Evolutionary conservation across 2,888 invertebrate genomes (phyloP).

Genomic region (Amphipoea oculea): DNA sequence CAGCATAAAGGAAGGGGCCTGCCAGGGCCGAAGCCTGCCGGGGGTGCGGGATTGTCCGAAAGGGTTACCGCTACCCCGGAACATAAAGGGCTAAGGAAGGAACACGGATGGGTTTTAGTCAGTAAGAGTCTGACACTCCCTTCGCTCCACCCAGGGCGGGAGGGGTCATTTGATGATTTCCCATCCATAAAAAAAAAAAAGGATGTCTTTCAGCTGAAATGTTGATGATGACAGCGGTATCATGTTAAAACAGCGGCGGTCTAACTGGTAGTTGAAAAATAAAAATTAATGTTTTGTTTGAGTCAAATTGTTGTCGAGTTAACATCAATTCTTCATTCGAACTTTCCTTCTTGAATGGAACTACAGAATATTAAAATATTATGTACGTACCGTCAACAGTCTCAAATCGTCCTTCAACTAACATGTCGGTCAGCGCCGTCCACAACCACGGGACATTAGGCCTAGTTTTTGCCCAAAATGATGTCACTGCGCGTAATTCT

Average conservation of each 20-base stretch:
- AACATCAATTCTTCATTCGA: neutral
- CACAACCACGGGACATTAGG: conserved; percentile 59
- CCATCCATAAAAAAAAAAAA: too few species aligned
- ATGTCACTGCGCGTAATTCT: conserved; percentile 72
- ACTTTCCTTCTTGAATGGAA: neutral
- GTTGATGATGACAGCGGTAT: neutral
- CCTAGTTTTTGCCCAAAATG: conserved; percentile 72
- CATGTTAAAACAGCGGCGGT: neutral
- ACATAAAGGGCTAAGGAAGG: too few species aligned
- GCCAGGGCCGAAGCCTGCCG: too few species aligned
- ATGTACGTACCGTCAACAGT: conserved; percentile 71
- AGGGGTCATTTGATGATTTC: too few species aligned
- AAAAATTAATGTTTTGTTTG: neutral
- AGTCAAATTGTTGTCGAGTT: neutral
- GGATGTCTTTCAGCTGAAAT: neutral
- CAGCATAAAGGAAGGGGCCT: too few species aligned
- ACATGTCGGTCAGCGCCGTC: conserved; percentile 74
- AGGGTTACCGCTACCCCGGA: too few species aligned
- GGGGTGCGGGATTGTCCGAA: too few species aligned
- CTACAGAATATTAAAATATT: neutral
- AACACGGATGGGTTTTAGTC: too few species aligned
- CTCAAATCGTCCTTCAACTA: conserved; percentile 77
- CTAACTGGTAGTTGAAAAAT: too few species aligned
- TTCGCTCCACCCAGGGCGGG: too few species aligned
- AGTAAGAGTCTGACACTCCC: too few species aligned